Conservation (phyloP, 2,888 invertebrate genomes). For the Euplexia lucipara region DNA sequence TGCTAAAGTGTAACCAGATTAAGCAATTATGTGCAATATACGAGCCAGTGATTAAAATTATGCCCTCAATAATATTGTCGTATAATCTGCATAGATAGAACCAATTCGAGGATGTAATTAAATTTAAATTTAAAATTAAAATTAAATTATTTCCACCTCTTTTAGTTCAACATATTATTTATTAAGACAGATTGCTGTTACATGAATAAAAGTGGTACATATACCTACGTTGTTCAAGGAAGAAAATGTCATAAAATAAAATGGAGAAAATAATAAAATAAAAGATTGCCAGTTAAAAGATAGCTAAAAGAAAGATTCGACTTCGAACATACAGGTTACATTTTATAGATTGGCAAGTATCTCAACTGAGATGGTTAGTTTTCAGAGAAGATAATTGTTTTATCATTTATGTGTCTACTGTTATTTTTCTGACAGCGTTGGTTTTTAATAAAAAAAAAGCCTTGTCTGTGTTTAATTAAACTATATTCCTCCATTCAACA, state of each 20-base stretch:
- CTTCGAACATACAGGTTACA: neutral
- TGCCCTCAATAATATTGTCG: constrained; percentile 1
- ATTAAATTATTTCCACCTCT: constrained; percentile 49
- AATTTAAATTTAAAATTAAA: constrained; percentile 57
- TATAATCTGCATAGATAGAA: constrained; percentile 11
- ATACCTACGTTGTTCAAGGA: neutral
- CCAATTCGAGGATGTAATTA: constrained; percentile 13
- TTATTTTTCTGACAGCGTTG: neutral
- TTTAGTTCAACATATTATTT: constrained; percentile 31
- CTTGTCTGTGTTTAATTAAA: neutral
- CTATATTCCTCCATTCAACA: neutral
- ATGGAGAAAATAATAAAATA: neutral
- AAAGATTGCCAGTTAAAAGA: neutral
- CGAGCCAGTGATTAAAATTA: constrained; percentile 3
- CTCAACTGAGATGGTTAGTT: neutral
- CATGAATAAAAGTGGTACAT: constrained; percentile 8
- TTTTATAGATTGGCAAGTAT: neutral
- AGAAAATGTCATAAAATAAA: constrained; percentile 5
- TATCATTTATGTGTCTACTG: constrained; percentile 9
- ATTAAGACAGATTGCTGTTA: constrained; percentile 29
- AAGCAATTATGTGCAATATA: neutral
- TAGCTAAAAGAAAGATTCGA: neutral
- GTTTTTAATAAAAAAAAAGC: neutral
- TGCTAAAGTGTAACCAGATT: neutral
- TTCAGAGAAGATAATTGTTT: neutral